Evolutionary conservation across 1,140 invertebrate species (phyloP).

Genomic region (Heliconius nattereri): DNA sequence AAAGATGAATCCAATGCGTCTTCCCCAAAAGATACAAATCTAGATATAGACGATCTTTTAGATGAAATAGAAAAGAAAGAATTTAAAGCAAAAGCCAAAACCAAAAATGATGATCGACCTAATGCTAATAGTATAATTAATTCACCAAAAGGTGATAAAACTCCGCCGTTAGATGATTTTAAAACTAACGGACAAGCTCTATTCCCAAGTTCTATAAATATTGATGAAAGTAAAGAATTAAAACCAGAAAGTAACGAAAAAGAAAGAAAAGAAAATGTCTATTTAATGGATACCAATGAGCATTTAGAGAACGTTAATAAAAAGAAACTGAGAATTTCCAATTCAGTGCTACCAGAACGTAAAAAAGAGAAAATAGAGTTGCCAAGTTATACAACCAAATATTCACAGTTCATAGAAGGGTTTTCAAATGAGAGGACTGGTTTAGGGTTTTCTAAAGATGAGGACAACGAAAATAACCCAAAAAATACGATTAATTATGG

Average conservation of each 20-base stretch:
- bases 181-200: slow-evolving; percentile 48
- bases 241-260: slow-evolving; percentile 37
- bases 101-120: slow-evolving; percentile 42
- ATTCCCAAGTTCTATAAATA: slow-evolving; percentile 55
- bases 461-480: slow-evolving; percentile 46
- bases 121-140: slow-evolving; percentile 48
- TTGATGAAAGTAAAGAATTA: slow-evolving; percentile 42
- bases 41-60: slow-evolving; percentile 71
- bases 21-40: slow-evolving; percentile 46
- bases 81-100: slow-evolving; percentile 61
- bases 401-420: slow-evolving; percentile 70
- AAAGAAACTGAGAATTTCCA: slow-evolving; percentile 70
- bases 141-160: slow-evolving; percentile 52
- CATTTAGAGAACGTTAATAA: slow-evolving; percentile 48
- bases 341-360: slow-evolving; percentile 64
- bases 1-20: slow-evolving; percentile 55
- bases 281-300: slow-evolving; percentile 54
- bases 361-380: slow-evolving; percentile 56
- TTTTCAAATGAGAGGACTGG: slow-evolving; percentile 68
- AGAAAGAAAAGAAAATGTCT: slow-evolving; percentile 69
- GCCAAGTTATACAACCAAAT: slow-evolving; percentile 71
- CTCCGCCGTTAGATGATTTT: slow-evolving; percentile 58
- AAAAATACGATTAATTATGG: slow-evolving; percentile 68
- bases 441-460: slow-evolving; percentile 68
- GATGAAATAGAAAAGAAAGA: slow-evolving; percentile 75